Evolutionary conservation across 2,888 invertebrate species (phyloP).

Genomic region (Perizoma affinitatum): DNA sequence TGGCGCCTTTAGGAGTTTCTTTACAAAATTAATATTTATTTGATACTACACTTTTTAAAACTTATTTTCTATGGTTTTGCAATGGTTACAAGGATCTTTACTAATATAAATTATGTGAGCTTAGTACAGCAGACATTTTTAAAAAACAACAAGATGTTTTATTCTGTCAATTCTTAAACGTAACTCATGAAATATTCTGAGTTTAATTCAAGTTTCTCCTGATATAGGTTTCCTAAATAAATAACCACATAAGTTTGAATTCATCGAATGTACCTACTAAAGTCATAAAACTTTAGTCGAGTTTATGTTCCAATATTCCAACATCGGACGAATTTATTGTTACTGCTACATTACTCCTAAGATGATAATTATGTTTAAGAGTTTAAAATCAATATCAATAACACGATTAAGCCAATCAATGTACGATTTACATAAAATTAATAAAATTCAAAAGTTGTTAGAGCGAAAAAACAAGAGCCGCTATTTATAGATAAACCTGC

Average conservation of each 20-base stretch:
- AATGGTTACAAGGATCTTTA: too few species aligned
- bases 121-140: too few species aligned
- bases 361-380: constrained; percentile 17
- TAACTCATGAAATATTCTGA: too few species aligned
- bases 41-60: too few species aligned
- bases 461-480: neutral
- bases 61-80: too few species aligned
- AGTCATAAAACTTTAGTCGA: constrained; percentile 13
- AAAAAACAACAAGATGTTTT: too few species aligned
- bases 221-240: neutral
- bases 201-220: too few species aligned
- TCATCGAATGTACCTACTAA: neutral
- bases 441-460: constrained; percentile 14
- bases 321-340: constrained; percentile 27
- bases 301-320: constrained; percentile 26
- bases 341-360: constrained; percentile 24
- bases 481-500: constrained; percentile 16
- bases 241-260: neutral
- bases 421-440: constrained; percentile 26
- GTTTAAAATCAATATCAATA: constrained; percentile 23
- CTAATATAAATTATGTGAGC: too few species aligned
- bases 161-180: too few species aligned
- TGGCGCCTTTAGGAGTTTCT: too few species aligned
- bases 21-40: too few species aligned
- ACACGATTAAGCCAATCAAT: constrained; percentile 20